phyloP scores from a whole-genome alignment of 2,797 vertebrate genomes.

The Adrianichthys oophorus region DNA sequence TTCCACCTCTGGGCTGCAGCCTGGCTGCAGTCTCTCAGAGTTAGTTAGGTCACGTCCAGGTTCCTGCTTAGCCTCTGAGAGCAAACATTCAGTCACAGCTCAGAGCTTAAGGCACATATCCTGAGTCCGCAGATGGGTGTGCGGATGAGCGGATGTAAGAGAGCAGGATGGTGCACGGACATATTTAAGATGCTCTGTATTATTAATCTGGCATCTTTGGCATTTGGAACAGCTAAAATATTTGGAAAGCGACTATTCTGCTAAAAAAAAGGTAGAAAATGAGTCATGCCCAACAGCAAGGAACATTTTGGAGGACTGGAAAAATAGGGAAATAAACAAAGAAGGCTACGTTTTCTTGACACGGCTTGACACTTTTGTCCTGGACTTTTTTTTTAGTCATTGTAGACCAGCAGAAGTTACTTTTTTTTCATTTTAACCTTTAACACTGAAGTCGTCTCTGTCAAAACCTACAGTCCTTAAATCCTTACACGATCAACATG shows the following conservation, averaged over 20 bases:
- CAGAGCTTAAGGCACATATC: conserved; percentile 50
- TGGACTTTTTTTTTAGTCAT: background rate
- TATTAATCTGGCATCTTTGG: conserved; percentile 9
- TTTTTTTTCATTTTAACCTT: background rate
- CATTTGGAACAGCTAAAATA: background rate
- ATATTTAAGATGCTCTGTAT: conserved; percentile 19
- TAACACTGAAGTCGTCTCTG: too few species aligned
- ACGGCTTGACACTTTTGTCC: background rate
- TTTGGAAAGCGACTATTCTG: conserved; percentile 4
- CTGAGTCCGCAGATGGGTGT: conserved; percentile 26
- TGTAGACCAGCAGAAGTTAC: background rate
- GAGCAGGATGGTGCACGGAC: conserved; percentile 8
- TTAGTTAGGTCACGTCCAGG: conserved; percentile 46
- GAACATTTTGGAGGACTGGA: background rate
- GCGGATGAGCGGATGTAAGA: conserved; percentile 16
- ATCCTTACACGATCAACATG: too few species aligned
- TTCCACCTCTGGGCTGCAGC: conserved; percentile 48
- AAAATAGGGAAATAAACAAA: background rate
- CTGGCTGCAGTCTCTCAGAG: conserved; percentile 49
- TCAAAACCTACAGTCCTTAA: too few species aligned
- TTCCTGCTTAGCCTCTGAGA: conserved; percentile 56
- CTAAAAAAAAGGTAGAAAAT: background rate
- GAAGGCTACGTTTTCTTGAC: background rate
- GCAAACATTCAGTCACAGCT: conserved; percentile 45
- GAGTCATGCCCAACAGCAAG: too few species aligned